Base-by-base conservation (phyloP, 2,888 invertebrate genomes). In the Steromphala cineraria region DNA sequence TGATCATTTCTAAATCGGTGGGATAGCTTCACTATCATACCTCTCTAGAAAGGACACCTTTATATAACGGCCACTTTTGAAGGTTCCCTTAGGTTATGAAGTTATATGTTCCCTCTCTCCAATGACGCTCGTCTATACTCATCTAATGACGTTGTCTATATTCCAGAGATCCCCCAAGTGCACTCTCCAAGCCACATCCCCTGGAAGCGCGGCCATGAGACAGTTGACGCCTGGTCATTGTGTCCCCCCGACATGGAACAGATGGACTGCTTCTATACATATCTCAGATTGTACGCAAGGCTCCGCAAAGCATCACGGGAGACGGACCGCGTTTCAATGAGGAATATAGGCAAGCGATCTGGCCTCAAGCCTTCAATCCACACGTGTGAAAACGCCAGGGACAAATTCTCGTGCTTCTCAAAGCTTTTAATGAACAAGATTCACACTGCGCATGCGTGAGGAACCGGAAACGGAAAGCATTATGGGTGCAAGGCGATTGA, bases 241-340 rank as follows among this genome's bases (percentile, higher is more conserved):
- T 85, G 82, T 55, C 83, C 80, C 2, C 79, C 79, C 24, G 71
- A 75, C n/a, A 82, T 82, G 82, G 80, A 67, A 10, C 67, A 83
- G 71, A 75, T 81, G 31, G 82, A 81, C 82, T 80, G 84, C 78
- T 83, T 85, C 83, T 84, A 83, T 77, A 79, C 85, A 78, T 83
- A 86, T 78, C 81, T 84, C 79, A 82, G 85, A 46, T 83, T 84
- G 31, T 88, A 84, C 79, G 84, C 88, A 24, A 84, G 80, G 28
- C 85, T 87, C 13, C 87, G 84, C 52, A 84, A 84, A 56, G 84
- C 81, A 4, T 80, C 82, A 7, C 75, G 80, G n/a, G 79, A 56
- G 13, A 79, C 81, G 19, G 81, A 84, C 80, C 78, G 75, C 0
- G 84, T 84, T 0, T 80, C 81, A 19, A 81, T 82, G 77, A 78